These are phyloP conservation scores for Leucozona laternaria DNA, from an alignment of 2,888 invertebrate genomes.

Conservation along the genomic window DNA sequence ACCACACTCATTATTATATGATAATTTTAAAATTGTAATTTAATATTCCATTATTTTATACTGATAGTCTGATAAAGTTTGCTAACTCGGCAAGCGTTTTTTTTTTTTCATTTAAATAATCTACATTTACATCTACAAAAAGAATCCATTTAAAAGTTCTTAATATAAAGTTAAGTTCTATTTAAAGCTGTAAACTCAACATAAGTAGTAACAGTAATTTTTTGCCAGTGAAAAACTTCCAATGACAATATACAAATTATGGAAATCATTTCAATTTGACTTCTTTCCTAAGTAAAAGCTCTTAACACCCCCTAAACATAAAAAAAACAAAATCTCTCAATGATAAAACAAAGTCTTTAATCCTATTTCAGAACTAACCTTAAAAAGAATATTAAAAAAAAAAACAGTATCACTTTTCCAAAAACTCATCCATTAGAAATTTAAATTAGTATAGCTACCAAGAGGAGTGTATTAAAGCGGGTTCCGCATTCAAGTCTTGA, in stretches of 20 bases:
- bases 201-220: background rate
- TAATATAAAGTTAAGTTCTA: background rate
- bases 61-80: too few species aligned
- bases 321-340: background rate
- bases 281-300: background rate
- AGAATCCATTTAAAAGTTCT: too few species aligned
- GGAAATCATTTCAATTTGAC: background rate
- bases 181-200: background rate
- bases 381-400: conserved; percentile 1
- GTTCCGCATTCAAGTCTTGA: conserved; percentile 20
- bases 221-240: background rate
- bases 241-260: background rate
- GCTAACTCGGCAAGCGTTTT: too few species aligned
- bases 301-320: background rate
- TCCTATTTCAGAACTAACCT: conserved; percentile 22
- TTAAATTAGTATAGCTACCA: conserved; percentile 1
- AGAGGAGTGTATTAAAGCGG: background rate
- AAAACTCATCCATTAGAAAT: conserved; percentile 19
- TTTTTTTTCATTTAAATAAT: too few species aligned
- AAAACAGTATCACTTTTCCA: conserved; percentile 5
- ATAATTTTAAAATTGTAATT: too few species aligned
- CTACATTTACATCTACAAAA: too few species aligned
- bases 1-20: too few species aligned
- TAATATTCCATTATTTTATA: too few species aligned
- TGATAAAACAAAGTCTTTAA: conserved; percentile 4